A percentile compares a stretch with the other conserved stretches of the same genome.
phyloP scores from a whole-genome alignment of 2,888 invertebrate genomes.

The Arrhopalites spinosus region DNA sequence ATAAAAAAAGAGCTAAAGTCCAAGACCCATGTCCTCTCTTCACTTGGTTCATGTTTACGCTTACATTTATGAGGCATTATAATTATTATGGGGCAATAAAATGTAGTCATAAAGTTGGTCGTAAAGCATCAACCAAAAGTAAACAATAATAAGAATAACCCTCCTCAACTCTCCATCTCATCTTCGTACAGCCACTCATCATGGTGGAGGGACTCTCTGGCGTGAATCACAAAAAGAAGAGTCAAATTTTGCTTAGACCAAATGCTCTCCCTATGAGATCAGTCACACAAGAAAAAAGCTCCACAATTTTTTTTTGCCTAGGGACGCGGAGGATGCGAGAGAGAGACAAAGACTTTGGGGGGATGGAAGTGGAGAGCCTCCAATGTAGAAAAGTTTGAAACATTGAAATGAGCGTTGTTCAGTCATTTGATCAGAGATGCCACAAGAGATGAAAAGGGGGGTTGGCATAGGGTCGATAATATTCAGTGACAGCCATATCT shows the following conservation, averaged over 20 bases:
- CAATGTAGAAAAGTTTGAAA: background rate
- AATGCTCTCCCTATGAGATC: too few relatives aligned
- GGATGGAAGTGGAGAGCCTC: too few relatives aligned
- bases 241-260: too few relatives aligned
- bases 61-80: constrained; percentile 23
- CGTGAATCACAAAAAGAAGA: too few relatives aligned
- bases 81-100: constrained; percentile 33
- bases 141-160: background rate
- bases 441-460: background rate
- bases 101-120: constrained; percentile 28
- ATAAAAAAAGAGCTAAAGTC: constrained; percentile 5
- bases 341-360: too few relatives aligned
- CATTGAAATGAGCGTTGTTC: background rate
- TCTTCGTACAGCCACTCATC: too few relatives aligned
- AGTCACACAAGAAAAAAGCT: too few relatives aligned
- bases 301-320: too few relatives aligned
- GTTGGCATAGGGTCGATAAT: background rate
- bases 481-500: constrained; percentile 46
- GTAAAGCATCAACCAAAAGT: constrained; percentile 24
- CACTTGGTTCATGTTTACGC: constrained; percentile 9
- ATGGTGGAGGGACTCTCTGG: too few relatives aligned
- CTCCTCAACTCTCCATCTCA: too few relatives aligned
- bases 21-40: background rate
- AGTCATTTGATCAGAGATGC: constrained; percentile 14
- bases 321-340: too few relatives aligned